phyloP scores from a whole-genome alignment of 2,113 vertebrate species.

The Catagonus wagneri region DNA sequence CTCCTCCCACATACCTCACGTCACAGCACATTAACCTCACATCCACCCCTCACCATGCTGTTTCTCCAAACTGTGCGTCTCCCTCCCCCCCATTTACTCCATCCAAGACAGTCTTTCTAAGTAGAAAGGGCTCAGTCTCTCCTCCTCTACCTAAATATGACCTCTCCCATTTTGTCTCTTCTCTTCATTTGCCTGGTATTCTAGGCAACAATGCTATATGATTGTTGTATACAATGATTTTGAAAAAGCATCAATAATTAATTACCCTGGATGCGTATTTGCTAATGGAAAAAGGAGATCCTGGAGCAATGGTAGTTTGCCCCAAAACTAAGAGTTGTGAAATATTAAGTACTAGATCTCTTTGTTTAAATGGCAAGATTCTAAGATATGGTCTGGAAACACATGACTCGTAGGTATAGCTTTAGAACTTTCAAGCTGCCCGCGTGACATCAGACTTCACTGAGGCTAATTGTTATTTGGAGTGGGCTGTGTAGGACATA shows the following conservation, averaged over 20 bases:
- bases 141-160: not conserved
- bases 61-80: not conserved
- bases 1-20: not conserved
- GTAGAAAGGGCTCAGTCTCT: not conserved
- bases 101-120: not conserved
- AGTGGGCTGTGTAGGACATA: not conserved
- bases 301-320: not conserved
- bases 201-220: not conserved
- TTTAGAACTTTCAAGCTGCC: not conserved
- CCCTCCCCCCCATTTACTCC: not conserved
- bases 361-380: not conserved
- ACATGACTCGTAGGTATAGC: not conserved
- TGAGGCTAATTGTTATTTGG: not conserved
- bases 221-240: not conserved
- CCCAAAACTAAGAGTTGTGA: not conserved
- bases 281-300: not conserved
- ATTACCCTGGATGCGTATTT: not conserved
- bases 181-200: not conserved
- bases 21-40: not conserved
- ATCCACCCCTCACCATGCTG: not conserved
- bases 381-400: not conserved
- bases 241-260: conserved; percentile 31
- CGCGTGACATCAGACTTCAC: not conserved
- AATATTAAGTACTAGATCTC: not conserved
- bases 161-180: not conserved